Conservation (phyloP, 2,888 invertebrate genomes). For the Euplagia quadripunctaria region DNA sequence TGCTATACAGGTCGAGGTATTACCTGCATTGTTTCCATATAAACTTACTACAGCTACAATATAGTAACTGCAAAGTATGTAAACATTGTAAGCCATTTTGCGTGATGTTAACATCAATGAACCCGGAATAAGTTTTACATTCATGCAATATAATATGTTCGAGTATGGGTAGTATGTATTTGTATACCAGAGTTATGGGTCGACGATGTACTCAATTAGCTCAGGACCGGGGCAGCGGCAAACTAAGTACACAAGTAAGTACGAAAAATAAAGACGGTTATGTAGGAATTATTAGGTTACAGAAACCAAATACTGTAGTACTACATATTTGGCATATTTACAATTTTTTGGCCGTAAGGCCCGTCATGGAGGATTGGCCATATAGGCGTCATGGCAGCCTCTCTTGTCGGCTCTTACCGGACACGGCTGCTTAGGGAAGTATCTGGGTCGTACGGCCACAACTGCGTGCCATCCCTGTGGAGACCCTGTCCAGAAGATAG, state of each 20-base stretch:
- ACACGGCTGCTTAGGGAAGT: no score
- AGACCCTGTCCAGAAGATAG: no score
- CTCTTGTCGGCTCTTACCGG: no score
- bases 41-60: slow-evolving; percentile 37
- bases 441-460: no score
- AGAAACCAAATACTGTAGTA: not conserved
- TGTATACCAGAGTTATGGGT: not conserved
- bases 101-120: no score
- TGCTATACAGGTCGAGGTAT: slow-evolving; percentile 55
- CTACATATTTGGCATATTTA: not conserved
- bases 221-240: not conserved
- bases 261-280: not conserved
- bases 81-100: slow-evolving; percentile 27
- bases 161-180: not conserved
- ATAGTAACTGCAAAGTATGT: slow-evolving; percentile 36
- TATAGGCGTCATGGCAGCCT: no score
- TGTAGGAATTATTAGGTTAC: not conserved
- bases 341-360: not conserved
- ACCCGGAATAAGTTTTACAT: slow-evolving; percentile 16
- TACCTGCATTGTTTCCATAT: slow-evolving; percentile 70
- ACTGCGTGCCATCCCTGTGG: no score
- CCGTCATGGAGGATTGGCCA: not conserved
- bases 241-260: not conserved
- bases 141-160: not conserved
- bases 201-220: not conserved